A percentile compares a stretch with the other conserved stretches of the same genome.
Evolutionary conservation across 2,113 vertebrate genomes (phyloP).

Genomic region (Cyprinodon brontotheroides): DNA sequence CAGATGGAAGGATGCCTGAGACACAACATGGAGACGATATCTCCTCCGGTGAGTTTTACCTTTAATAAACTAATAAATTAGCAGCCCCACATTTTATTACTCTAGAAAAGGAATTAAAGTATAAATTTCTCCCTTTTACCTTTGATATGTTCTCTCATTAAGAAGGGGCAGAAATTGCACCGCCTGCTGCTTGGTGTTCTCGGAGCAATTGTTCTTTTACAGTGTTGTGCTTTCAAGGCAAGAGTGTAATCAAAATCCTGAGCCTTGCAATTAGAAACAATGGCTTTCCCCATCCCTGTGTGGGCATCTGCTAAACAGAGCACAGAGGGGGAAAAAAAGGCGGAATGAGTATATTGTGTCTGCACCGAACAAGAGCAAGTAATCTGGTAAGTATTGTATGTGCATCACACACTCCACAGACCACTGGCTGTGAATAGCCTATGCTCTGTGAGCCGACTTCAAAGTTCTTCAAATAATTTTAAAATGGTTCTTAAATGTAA

Average conservation of each 20-base stretch:
- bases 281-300: slow-evolving; percentile 74
- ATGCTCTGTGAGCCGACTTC: slow-evolving; percentile 59
- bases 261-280: slow-evolving; percentile 79
- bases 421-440: slow-evolving; percentile 51
- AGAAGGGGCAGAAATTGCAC: slow-evolving; percentile 75
- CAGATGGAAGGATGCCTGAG: slow-evolving; percentile 52
- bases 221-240: slow-evolving; percentile 79
- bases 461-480: slow-evolving; percentile 43
- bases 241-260: slow-evolving; percentile 78
- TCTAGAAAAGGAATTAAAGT: slow-evolving; percentile 78
- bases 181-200: slow-evolving; percentile 77
- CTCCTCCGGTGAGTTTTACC: slow-evolving; percentile 56
- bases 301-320: slow-evolving; percentile 70
- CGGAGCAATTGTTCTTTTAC: slow-evolving; percentile 80
- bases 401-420: slow-evolving; percentile 44
- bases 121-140: slow-evolving; percentile 78
- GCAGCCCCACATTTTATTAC: slow-evolving; percentile 64
- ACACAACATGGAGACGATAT: slow-evolving; percentile 38
- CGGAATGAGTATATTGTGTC: slow-evolving; percentile 67
- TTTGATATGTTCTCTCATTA: slow-evolving; percentile 79
- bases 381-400: slow-evolving; percentile 64
- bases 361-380: slow-evolving; percentile 59
- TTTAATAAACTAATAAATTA: slow-evolving; percentile 77
- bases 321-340: slow-evolving; percentile 49
- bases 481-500: slow-evolving; percentile 36